phyloP scores from a whole-genome alignment of 2,113 vertebrate genomes.

The Tachuris rubrigastra region DNA sequence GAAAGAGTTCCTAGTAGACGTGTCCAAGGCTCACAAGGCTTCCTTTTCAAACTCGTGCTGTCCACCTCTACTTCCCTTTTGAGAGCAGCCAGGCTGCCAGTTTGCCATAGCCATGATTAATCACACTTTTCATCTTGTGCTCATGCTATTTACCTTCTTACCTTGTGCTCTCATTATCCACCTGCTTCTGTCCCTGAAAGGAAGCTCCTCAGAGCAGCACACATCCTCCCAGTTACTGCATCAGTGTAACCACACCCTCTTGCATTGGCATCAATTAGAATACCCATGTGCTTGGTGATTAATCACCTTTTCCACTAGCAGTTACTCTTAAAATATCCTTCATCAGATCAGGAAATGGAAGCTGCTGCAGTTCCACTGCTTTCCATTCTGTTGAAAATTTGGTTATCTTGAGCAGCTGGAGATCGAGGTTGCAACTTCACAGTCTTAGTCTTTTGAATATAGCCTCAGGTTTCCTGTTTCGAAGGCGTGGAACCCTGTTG shows the following conservation, averaged over 20 bases:
- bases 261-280: neutral
- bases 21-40: neutral
- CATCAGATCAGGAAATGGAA: neutral
- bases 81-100: neutral
- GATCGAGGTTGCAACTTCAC: neutral
- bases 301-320: neutral
- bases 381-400: neutral
- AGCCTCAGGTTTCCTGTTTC: slow-evolving; percentile 48
- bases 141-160: neutral
- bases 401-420: neutral
- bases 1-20: neutral
- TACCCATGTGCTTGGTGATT: neutral
- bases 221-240: neutral
- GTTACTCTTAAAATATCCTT: neutral
- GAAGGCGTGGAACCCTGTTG: neutral
- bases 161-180: neutral
- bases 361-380: neutral
- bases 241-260: neutral
- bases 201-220: neutral
- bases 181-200: neutral
- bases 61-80: neutral
- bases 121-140: neutral
- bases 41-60: neutral
- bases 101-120: neutral
- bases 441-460: neutral